phyloP scores from a whole-genome alignment of 2,113 vertebrate species.

The Paradisaea rubra region DNA sequence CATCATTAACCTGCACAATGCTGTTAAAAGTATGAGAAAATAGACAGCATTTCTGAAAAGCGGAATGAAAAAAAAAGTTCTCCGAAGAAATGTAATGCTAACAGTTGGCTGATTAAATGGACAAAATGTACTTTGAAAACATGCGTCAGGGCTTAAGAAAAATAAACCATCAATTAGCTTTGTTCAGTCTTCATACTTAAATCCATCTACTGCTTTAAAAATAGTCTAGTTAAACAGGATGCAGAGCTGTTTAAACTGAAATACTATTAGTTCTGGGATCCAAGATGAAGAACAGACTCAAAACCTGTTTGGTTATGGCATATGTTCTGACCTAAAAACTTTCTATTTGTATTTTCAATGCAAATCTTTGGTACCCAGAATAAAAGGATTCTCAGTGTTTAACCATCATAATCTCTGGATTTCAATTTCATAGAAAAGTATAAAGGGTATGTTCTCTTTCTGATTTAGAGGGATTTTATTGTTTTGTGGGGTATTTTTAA shows the following conservation, averaged over 20 bases:
- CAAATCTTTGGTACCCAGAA: background rate
- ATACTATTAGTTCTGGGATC: background rate
- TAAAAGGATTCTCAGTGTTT: background rate
- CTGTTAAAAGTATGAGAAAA: background rate
- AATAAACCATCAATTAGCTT: background rate
- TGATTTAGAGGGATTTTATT: background rate
- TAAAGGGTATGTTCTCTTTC: background rate
- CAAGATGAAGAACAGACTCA: background rate
- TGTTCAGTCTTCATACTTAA: background rate
- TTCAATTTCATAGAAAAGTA: background rate
- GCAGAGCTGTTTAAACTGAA: background rate
- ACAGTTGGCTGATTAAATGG: background rate
- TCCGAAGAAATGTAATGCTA: background rate
- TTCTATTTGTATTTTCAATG: background rate
- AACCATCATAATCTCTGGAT: background rate
- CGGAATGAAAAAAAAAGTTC: background rate
- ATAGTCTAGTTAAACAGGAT: background rate
- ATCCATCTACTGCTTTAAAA: background rate
- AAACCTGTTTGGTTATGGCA: background rate
- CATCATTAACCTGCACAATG: background rate
- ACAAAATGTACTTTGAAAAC: background rate
- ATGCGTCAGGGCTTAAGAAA: rapidly evolving
- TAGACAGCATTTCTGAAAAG: background rate
- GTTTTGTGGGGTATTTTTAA: background rate
- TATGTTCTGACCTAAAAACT: background rate